Percentiles rank a stretch among this genome's conserved stretches.
phyloP scores from a whole-genome alignment of 2,113 vertebrate genomes.

The Furnarius figulus region DNA sequence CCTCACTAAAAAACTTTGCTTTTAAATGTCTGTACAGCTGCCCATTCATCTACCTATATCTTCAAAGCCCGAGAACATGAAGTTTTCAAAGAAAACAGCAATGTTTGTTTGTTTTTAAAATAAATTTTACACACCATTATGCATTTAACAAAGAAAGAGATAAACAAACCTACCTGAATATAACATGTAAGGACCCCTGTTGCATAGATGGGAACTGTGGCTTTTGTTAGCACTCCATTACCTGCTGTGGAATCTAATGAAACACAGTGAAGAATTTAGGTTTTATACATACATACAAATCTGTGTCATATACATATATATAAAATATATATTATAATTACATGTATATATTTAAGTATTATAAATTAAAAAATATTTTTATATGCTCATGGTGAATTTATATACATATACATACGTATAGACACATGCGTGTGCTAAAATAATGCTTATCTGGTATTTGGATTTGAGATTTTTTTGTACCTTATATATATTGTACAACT shows the following conservation, averaged over 20 bases:
- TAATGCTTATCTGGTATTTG: neutral
- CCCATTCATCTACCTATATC: neutral
- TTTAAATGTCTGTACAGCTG: neutral
- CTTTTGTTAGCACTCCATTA: slow-evolving; percentile 96
- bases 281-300: neutral
- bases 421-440: too few relatives aligned
- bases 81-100: neutral
- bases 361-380: neutral
- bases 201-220: slow-evolving; percentile 98
- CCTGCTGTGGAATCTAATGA: slow-evolving; percentile 86
- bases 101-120: neutral
- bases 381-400: neutral
- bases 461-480: neutral
- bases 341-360: neutral
- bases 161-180: slow-evolving; percentile 85
- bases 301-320: neutral
- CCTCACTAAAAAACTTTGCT: neutral
- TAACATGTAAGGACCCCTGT: slow-evolving; percentile 98
- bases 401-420: neutral
- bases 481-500: neutral
- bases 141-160: neutral
- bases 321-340: neutral
- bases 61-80: neutral
- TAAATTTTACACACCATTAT: neutral
- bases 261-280: neutral